Evolutionary conservation across 2,888 invertebrate species (phyloP).

Genomic region (Dimorphilus gyrociliatus): DNA sequence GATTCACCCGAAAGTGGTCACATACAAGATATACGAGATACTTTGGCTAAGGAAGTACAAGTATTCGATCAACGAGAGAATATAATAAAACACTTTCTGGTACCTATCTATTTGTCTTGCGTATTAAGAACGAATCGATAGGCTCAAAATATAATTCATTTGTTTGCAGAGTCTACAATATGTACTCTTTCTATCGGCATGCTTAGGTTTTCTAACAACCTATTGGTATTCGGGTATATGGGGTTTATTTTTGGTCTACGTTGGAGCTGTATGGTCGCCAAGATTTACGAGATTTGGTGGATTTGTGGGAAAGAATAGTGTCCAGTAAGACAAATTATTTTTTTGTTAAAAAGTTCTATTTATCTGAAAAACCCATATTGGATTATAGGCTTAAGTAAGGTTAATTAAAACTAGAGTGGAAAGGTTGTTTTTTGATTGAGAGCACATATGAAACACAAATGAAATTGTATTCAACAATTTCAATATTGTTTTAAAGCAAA

Average conservation of each 20-base stretch:
- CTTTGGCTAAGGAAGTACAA: conserved; percentile 20
- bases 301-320: conserved; percentile 24
- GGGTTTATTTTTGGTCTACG: conserved; percentile 13
- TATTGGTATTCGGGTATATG: conserved; percentile 24
- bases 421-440: too few species aligned
- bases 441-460: too few species aligned
- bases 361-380: too few species aligned
- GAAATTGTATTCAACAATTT: too few species aligned
- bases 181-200: conserved; percentile 1
- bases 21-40: conserved; percentile 19
- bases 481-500: too few species aligned
- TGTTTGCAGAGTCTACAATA: conserved; percentile 2
- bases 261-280: conserved; percentile 18
- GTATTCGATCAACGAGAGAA: conserved; percentile 19
- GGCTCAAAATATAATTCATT: too few species aligned
- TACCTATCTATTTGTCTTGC: too few species aligned
- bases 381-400: too few species aligned
- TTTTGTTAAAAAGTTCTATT: too few species aligned
- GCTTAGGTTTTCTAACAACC: conserved; percentile 16
- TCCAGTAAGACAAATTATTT: conserved; percentile 17
- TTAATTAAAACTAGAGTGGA: too few species aligned
- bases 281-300: conserved; percentile 23
- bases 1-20: conserved; percentile 13
- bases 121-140: too few species aligned
- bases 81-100: conserved; percentile 20